These are phyloP conservation scores for Neoaliturus tenellus DNA, from an alignment of 2,888 invertebrate genomes.

Conservation along the genomic window DNA sequence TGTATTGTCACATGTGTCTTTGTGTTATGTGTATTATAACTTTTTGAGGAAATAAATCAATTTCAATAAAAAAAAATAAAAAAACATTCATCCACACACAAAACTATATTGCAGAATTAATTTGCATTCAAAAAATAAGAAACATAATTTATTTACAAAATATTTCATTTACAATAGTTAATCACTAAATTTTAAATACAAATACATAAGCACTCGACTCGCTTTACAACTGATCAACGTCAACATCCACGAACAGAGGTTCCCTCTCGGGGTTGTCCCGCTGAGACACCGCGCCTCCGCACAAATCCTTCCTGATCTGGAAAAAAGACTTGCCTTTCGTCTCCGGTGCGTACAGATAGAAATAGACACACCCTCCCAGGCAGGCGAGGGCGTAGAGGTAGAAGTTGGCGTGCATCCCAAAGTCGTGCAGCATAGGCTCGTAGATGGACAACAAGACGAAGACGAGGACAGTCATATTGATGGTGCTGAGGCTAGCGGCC, in stretches of 20 bases:
- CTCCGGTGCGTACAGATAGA: constrained; percentile 30
- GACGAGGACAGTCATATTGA: constrained; percentile 28
- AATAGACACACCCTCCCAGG: constrained; percentile 4
- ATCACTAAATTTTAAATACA: background rate
- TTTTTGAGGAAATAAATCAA: too few species aligned
- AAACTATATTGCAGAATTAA: too few species aligned
- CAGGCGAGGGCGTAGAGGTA: constrained; percentile 25
- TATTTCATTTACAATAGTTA: background rate
- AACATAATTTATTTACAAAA: too few species aligned
- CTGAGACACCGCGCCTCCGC: background rate
- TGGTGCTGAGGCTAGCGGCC: constrained; percentile 23
- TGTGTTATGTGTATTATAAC: too few species aligned
- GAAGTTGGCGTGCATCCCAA: constrained; percentile 26
- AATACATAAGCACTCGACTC: background rate
- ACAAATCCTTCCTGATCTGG: constrained; percentile 34
- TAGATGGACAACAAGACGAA: constrained; percentile 38
- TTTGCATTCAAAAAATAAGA: too few species aligned
- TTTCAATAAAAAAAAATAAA: too few species aligned
- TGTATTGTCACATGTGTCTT: too few species aligned
- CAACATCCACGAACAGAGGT: constrained; percentile 24
- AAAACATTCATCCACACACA: too few species aligned
- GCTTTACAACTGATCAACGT: constrained; percentile 6
- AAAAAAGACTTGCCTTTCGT: constrained; percentile 35
- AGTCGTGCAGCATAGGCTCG: constrained; percentile 22
- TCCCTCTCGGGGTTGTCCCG: background rate